Conservation (phyloP, 2,797 vertebrate genomes). For the Rhabdomys pumilio region DNA sequence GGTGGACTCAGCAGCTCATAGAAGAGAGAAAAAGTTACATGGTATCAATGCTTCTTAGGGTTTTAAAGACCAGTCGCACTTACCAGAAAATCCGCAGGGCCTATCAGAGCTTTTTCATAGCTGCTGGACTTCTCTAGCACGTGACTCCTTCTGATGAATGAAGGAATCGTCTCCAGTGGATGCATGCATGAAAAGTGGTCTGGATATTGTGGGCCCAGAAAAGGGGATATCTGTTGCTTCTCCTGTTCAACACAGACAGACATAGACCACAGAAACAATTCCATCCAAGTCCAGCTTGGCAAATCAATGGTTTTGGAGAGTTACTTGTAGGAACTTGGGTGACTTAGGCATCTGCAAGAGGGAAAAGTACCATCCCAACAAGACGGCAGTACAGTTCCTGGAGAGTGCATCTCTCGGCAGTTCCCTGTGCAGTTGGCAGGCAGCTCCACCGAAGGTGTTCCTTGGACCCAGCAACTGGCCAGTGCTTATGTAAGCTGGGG, state of each 20-base stretch:
- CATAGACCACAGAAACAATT: not conserved
- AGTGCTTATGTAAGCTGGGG: not conserved
- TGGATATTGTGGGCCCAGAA: not conserved
- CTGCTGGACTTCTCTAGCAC: not conserved
- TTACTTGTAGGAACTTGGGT: not conserved
- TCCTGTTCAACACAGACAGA: not conserved
- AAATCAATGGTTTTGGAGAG: not conserved
- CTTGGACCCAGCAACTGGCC: not conserved
- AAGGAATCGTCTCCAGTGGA: not conserved
- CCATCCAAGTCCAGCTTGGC: not conserved
- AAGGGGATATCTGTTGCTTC: not conserved
- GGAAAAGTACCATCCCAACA: not conserved
- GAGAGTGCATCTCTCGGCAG: accelerated
- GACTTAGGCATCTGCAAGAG: too few relatives aligned
- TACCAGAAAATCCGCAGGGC: not conserved
- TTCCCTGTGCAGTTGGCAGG: not conserved
- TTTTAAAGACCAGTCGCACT: not conserved
- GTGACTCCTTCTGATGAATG: not conserved
- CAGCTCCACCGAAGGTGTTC: not conserved
- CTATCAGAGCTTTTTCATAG: not conserved
- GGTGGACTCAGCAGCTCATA: not conserved
- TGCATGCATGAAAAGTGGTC: not conserved
- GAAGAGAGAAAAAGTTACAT: not conserved
- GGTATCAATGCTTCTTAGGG: not conserved
- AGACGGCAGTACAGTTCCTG: not conserved